Evolutionary conservation across 2,113 vertebrate genomes (phyloP), one percentile per base, ranked within the genome.

Genomic region (Onychostoma macrolepis): DNA sequence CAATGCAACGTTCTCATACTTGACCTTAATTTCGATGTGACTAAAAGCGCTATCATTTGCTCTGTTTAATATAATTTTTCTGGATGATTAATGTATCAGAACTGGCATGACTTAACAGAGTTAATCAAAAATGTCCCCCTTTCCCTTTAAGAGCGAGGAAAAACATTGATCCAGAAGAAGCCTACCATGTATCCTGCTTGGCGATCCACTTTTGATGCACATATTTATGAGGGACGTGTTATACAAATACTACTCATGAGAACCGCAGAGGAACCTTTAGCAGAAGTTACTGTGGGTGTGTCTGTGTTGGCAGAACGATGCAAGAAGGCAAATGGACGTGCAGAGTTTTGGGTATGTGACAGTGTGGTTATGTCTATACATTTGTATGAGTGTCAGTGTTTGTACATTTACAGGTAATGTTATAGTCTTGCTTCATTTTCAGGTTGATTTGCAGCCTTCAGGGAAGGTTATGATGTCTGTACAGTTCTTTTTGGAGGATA

Each of bases 131-230:
- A 24, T 30, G 6, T 58, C 67, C 36, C 11, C 3, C n/a, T 77
- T 76, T 83, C 7, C 13, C 30, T 58, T 84, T 19, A 93, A 99
- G 98, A 99, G 61, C 96, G 98, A 71, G 98, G 98, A 8, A 99
- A 98, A 92, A 98, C 98, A 0, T 89, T 99, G 89, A 91, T 99
- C 74, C 98, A 99, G 93, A 98, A 91, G 93, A 99, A 99, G 85
- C 97, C 98, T 5, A 99, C 98, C 76, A 97, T 99, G 97, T 99
- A 96, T 83, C 98, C 98, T 0, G 93, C 96, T 6, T 99, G 98
- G 98, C 97, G 96, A 85, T 94, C 97, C 0, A 91, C 92, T 0
- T 99, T 99, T 69, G 98, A 99, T 0, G 97, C 98, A 84, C 98
- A 99, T 91, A 97, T 99, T 90, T 95, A 97, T 0, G 98, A 99